phyloP scores from a whole-genome alignment of 2,113 vertebrate species.

The Thermophis baileyi region DNA sequence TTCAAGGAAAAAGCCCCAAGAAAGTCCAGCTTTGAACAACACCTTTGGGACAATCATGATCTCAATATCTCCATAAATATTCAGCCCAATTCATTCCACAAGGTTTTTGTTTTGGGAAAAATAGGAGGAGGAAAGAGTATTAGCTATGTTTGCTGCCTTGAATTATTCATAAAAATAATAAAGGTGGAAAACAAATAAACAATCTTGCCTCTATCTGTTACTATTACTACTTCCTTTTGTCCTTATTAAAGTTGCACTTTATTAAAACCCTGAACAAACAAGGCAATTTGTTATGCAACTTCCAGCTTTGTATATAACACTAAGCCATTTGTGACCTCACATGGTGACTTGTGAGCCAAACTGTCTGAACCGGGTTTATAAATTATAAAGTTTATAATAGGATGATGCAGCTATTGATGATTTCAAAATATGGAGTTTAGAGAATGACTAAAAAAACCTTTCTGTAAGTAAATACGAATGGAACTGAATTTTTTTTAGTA shows the following conservation, averaged over 20 bases:
- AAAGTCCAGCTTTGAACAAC: neutral
- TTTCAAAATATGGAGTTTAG: neutral
- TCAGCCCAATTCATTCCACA: neutral
- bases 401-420: neutral
- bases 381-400: neutral
- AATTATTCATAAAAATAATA: neutral
- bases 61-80: neutral
- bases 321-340: neutral
- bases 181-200: neutral
- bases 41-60: neutral
- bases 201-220: neutral
- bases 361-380: neutral
- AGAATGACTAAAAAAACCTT: neutral
- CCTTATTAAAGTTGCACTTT: neutral
- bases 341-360: neutral
- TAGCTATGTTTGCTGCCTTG: neutral
- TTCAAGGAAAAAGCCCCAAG: neutral
- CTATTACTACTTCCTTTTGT: neutral
- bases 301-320: neutral
- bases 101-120: neutral
- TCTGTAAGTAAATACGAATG: neutral
- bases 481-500: neutral
- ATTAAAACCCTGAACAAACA: neutral
- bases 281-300: neutral
- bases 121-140: neutral